These are phyloP conservation scores for Drosophila gaucha DNA, from an alignment of 2,888 invertebrate genomes.

Conservation along the genomic window DNA sequence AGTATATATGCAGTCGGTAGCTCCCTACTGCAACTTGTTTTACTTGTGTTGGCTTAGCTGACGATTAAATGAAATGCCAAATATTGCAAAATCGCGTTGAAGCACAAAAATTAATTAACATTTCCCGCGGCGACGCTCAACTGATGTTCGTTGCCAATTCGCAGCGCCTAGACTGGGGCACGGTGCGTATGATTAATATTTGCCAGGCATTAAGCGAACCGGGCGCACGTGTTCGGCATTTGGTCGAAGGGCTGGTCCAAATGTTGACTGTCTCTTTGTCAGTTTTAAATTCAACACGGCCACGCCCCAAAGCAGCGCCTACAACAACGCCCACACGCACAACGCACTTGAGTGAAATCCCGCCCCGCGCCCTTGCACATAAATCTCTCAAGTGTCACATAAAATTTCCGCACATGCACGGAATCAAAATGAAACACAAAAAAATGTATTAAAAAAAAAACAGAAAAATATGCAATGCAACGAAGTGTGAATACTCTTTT, in stretches of 20 bases:
- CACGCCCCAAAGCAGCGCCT: conserved; percentile 48
- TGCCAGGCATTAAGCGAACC: conserved; percentile 36
- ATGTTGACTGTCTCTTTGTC: conserved; percentile 24
- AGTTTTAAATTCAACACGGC: conserved; percentile 68
- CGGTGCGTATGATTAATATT: conserved; percentile 75
- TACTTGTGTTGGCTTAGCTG: conserved; percentile 25
- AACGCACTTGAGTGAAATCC: conserved; percentile 17
- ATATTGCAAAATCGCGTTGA: conserved; percentile 55
- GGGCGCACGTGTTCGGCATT: conserved; percentile 65
- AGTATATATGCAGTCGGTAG: too few species aligned
- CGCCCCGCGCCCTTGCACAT: conserved; percentile 23
- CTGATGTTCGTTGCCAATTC: conserved; percentile 17
- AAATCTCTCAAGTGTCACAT: conserved; percentile 80
- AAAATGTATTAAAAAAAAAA: conserved; percentile 24
- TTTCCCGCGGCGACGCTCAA: conserved; percentile 14
- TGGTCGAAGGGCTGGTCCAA: conserved; percentile 17
- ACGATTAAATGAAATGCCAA: conserved; percentile 59
- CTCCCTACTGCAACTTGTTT: too few species aligned
- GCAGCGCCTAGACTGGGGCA: not conserved
- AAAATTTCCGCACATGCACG: conserved; percentile 77
- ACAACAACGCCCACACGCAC: conserved; percentile 3
- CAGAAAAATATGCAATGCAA: not conserved
- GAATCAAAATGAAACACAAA: conserved; percentile 71
- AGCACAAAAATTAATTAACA: conserved; percentile 63
- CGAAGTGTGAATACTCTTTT: conserved; percentile 26